phyloP scores from a whole-genome alignment of 2,113 vertebrate species.

The Hippotragus niger region DNA sequence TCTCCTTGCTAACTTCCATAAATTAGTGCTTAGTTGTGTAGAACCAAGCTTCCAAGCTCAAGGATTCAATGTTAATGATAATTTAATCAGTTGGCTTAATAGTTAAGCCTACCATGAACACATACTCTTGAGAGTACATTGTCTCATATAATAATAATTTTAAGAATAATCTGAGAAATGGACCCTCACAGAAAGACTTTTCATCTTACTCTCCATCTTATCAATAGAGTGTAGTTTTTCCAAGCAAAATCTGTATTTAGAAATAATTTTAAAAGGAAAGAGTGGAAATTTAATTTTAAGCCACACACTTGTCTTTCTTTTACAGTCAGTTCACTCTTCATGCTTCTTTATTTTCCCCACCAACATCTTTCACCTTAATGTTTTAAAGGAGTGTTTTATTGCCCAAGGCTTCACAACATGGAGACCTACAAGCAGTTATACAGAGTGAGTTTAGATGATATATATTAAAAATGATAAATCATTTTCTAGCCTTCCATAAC shows the following conservation, averaged over 20 bases:
- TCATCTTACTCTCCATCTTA: background rate
- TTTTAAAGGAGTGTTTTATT: slow-evolving; percentile 68
- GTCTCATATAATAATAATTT: background rate
- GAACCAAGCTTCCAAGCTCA: background rate
- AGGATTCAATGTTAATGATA: background rate
- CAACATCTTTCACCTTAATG: slow-evolving; percentile 57
- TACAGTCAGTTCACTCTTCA: slow-evolving; percentile 31
- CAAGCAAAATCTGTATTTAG: slow-evolving; percentile 38
- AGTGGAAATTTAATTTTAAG: slow-evolving; percentile 65
- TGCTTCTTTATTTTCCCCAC: slow-evolving; percentile 61
- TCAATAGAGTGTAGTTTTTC: background rate
- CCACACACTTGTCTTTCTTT: slow-evolving; percentile 41
- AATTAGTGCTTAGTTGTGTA: background rate
- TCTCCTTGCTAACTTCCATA: background rate
- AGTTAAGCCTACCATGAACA: background rate
- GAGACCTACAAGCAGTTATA: slow-evolving; percentile 51
- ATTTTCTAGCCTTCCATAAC: slow-evolving; percentile 55
- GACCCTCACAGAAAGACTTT: background rate
- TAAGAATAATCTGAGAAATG: background rate
- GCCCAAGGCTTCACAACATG: slow-evolving; percentile 27
- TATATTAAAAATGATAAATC: slow-evolving; percentile 76
- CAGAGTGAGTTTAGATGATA: slow-evolving; percentile 51
- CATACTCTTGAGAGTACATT: background rate
- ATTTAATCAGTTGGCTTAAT: background rate
- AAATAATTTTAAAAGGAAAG: slow-evolving; percentile 55